phyloP scores from a whole-genome alignment of 2,888 invertebrate genomes.

The Halocaridina rubra region DNA sequence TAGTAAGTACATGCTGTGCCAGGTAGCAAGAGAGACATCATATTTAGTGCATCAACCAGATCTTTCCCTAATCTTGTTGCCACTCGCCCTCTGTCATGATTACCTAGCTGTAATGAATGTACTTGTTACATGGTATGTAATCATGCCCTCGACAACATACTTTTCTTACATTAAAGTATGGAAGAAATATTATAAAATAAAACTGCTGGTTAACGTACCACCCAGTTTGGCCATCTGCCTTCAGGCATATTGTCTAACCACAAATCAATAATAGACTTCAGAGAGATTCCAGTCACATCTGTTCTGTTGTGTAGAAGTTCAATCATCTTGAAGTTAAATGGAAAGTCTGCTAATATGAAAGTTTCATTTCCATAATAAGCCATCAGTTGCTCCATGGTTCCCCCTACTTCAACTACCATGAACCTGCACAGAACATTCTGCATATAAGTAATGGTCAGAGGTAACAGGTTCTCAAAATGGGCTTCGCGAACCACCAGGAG shows the following conservation, averaged over 20 bases:
- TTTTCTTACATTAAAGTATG: no score
- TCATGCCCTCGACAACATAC: no score
- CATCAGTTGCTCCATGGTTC: conserved; percentile 63
- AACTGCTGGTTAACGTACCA: no score
- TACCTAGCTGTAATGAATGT: conserved; percentile 67
- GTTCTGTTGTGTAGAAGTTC: conserved; percentile 44
- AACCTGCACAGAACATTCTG: no score
- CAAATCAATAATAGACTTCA: conserved; percentile 63
- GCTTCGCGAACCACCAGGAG: no score
- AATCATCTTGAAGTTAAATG: conserved; percentile 67
- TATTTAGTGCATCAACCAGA: conserved; percentile 81
- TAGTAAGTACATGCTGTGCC: conserved; percentile 89
- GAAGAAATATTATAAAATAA: no score
- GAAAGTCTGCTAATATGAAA: conserved; percentile 72
- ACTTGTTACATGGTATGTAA: no score
- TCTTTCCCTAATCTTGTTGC: conserved; percentile 74
- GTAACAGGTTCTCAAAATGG: no score
- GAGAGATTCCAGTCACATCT: conserved; percentile 65
- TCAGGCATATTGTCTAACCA: conserved; percentile 66
- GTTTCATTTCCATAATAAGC: conserved; percentile 69
- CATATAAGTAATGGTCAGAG: no score
- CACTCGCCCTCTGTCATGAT: conserved; percentile 66
- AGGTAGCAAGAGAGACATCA: conserved; percentile 83
- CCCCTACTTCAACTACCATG: conserved; percentile 66
- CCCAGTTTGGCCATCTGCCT: conserved; percentile 67